Base-by-base conservation (phyloP, 2,888 invertebrate species). In the Ornithoptera alexandrae region DNA sequence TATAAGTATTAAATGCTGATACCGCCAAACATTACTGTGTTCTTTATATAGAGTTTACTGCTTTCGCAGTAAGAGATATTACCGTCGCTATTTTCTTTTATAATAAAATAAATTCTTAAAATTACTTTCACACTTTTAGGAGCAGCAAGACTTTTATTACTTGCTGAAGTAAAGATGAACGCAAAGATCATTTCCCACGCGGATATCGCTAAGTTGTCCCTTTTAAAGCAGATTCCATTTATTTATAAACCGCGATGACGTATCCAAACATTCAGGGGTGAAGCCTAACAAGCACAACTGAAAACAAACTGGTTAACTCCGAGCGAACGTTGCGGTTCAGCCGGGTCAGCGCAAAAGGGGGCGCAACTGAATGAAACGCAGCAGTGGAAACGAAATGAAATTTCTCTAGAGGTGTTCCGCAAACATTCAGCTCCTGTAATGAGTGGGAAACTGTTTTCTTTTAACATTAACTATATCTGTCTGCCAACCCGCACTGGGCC, bases 381-480 rank as follows among this genome's bases (percentile, higher is more conserved):
- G 67, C 62, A 63, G 74, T 66, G 65, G 72, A 75, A 81, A 81
- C 80, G 78, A 80, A 86, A 87, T 86, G 84, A 81, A 85, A 87
- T 85, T 85, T 83, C 79, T 81, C 83, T 80, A 77, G 81, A 85
- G 83, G 85, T 86, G 84, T 84, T 81, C 83, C 79, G 80, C 82
- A 80, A 82, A 82, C 84, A 80, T 79, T 80, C 77, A 73, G 76
- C 81, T 79, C 81, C 81, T 82, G 84, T 89, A 88, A 89, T 88
- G 87, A 89, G 87, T 88, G 88, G 79, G 77, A 71, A 88, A 89
- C 85, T 89, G 76, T 80, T 81, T 83, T 82, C 85, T 85, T 84
- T 85, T 82, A 79, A 85, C 83, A 86, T 85, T 86, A 85, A 81
- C 4, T 30, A 3, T 30, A 5, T 30, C 30, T 5, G 30, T 0